phyloP scores from a whole-genome alignment of 2,797 vertebrate genomes.

The Leuciscus waleckii region DNA sequence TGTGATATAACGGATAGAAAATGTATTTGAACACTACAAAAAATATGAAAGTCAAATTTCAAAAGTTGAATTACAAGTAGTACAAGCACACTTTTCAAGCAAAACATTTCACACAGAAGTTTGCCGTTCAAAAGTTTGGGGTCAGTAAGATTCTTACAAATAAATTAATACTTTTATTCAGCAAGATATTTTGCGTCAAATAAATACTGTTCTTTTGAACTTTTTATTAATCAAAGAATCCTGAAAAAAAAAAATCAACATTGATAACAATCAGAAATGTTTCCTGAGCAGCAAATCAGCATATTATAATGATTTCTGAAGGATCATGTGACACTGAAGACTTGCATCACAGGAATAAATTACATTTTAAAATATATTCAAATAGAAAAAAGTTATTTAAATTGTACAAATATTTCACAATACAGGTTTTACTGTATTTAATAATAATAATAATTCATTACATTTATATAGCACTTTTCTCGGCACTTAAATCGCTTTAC shows the following conservation, averaged over 20 bases:
- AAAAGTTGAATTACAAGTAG: neutral
- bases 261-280: neutral
- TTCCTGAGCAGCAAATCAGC: neutral
- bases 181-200: neutral
- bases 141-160: no score
- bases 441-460: no score
- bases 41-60: neutral
- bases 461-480: no score
- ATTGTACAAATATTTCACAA: neutral
- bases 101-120: neutral
- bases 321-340: neutral
- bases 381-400: no score
- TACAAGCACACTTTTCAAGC: neutral
- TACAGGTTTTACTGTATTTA: neutral
- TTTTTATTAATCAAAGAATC: no score
- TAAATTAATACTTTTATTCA: neutral
- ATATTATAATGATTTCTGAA: neutral
- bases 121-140: neutral
- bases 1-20: neutral
- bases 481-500: no score
- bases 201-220: no score
- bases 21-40: neutral
- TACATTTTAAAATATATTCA: no score
- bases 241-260: no score
- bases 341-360: neutral